Evolutionary conservation across 2,888 invertebrate species (phyloP).

Genomic region (Xestoiulus laeticollis): DNA sequence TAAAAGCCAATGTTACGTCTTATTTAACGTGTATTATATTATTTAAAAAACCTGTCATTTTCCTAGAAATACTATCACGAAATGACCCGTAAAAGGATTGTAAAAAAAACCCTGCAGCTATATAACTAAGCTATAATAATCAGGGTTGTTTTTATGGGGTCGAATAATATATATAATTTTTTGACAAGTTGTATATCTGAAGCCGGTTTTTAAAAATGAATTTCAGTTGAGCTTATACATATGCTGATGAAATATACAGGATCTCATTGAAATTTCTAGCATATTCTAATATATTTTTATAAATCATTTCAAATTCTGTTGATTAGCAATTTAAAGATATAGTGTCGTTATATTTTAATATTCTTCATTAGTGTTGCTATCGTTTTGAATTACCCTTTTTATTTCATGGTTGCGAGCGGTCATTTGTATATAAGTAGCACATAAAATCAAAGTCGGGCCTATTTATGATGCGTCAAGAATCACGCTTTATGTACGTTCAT

Average conservation of each 20-base stretch:
- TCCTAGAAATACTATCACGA: neutral
- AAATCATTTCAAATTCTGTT: too few species aligned
- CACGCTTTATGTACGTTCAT: neutral
- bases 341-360: too few species aligned
- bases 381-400: neutral
- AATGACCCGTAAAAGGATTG: constrained; percentile 12
- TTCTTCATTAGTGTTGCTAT: neutral
- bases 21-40: constrained; percentile 28
- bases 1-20: constrained; percentile 19
- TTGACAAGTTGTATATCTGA: neutral
- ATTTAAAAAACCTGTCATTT: constrained; percentile 16
- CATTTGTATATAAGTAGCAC: neutral
- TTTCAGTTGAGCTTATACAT: neutral
- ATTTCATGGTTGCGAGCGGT: neutral
- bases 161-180: constrained; percentile 5
- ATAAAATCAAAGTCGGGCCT: neutral
- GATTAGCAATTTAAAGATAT: too few species aligned
- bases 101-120: neutral
- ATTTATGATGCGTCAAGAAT: constrained; percentile 16
- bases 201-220: neutral
- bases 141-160: constrained; percentile 22
- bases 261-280: neutral
- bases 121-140: neutral
- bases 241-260: neutral
- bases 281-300: neutral